Evolutionary conservation across 1,140 invertebrate species (phyloP).

Genomic region (Oppia nitens): DNA sequence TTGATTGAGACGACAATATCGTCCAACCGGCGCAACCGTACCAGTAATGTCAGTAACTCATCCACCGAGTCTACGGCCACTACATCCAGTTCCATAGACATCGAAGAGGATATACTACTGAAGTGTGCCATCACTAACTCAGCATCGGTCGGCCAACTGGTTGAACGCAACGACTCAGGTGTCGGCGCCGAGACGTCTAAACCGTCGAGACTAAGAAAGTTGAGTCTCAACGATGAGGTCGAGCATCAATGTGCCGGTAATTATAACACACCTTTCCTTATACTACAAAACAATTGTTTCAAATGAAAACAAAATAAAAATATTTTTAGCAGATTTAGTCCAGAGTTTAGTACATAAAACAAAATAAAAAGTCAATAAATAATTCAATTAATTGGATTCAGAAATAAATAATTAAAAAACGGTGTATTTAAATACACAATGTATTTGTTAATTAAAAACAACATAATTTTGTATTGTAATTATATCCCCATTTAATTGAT

Average conservation of each 20-base stretch:
- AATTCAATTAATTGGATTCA: no score
- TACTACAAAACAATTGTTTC: no score
- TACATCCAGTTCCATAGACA: conserved; percentile 16
- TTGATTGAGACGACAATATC: background rate
- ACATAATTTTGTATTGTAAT: no score
- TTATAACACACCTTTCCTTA: background rate
- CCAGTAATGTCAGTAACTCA: conserved; percentile 29
- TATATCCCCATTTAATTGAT: background rate
- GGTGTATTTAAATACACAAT: no score
- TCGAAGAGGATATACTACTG: conserved; percentile 2
- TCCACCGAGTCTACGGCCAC: conserved; percentile 20
- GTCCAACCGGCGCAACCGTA: conserved; percentile 27
- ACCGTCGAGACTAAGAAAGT: conserved; percentile 31
- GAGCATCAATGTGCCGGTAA: background rate
- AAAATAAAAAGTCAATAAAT: no score
- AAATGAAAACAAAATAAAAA: no score
- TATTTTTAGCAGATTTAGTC: no score
- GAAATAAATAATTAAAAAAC: no score
- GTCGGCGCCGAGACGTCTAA: conserved; percentile 82
- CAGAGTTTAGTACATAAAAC: no score
- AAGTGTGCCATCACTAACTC: conserved; percentile 15
- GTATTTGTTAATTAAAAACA: no score
- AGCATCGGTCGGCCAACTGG: conserved; percentile 34
- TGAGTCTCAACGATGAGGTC: background rate
- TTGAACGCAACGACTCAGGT: conserved; percentile 79